Evolutionary conservation across 2,797 vertebrate genomes (phyloP).

Genomic region (Heterohyrax brucei): DNA sequence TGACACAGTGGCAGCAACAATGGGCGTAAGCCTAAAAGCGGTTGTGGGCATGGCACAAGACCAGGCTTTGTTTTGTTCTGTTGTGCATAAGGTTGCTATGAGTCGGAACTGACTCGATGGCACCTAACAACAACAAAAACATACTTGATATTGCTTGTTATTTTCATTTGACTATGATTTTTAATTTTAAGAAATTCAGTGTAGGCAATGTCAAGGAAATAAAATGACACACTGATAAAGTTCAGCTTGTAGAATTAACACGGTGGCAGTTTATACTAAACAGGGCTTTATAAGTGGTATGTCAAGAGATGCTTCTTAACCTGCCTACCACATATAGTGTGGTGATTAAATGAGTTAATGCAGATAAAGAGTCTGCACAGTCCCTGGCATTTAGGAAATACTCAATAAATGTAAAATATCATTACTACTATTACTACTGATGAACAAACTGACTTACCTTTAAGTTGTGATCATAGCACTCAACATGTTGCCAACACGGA

Average conservation of each 20-base stretch:
- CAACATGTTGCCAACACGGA: background rate
- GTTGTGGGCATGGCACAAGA: too few relatives aligned
- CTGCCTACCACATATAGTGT: background rate
- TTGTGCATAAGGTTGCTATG: too few relatives aligned
- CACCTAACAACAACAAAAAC: too few relatives aligned
- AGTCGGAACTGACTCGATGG: too few relatives aligned
- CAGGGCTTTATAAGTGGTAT: background rate
- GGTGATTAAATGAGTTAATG: background rate
- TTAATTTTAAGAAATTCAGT: constrained; percentile 39
- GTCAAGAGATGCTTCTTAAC: background rate
- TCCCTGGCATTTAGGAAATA: background rate
- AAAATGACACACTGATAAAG: background rate
- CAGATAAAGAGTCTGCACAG: background rate
- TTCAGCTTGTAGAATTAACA: constrained; percentile 34
- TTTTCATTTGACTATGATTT: constrained; percentile 10
- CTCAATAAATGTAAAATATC: background rate
- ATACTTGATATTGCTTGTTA: constrained; percentile 55
- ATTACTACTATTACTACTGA: background rate
- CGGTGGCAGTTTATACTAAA: background rate
- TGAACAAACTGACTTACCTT: constrained; percentile 29
- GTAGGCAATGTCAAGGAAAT: constrained; percentile 33
- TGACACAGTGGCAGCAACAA: too few relatives aligned
- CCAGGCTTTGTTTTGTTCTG: too few relatives aligned
- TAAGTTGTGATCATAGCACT: background rate
- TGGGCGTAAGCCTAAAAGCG: too few relatives aligned